These are phyloP conservation scores for Erpetoichthys calabaricus DNA, from an alignment of 2,797 vertebrate species.

Conservation along the genomic window DNA sequence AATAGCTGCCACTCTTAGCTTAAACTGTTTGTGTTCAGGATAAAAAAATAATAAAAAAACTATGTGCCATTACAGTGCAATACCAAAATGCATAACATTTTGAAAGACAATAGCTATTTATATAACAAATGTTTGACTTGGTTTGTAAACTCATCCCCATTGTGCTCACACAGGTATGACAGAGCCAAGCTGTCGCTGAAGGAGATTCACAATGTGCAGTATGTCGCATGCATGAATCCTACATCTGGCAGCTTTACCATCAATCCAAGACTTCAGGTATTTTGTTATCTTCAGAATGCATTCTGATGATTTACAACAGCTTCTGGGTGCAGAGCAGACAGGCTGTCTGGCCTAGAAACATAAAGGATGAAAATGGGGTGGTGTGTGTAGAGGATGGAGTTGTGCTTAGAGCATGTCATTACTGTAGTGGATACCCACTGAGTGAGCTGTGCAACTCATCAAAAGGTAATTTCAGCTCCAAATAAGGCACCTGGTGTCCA, in stretches of 20 bases:
- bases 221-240: constrained; percentile 91
- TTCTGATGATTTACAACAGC: constrained; percentile 3
- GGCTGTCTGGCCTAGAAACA: not conserved
- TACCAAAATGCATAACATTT: no score
- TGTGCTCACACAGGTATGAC: constrained; percentile 66
- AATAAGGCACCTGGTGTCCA: constrained; percentile 3
- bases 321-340: constrained; percentile 1
- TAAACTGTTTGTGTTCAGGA: no score
- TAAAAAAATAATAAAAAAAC: no score
- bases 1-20: no score
- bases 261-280: constrained; percentile 87
- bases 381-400: no score
- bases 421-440: not conserved
- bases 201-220: constrained; percentile 80
- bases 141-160: constrained; percentile 9
- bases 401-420: not conserved
- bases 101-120: not conserved
- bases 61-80: no score
- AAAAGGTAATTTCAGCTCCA: constrained; percentile 3
- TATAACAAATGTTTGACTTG: constrained; percentile 7
- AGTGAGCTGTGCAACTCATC: not conserved
- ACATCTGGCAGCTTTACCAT: constrained; percentile 86
- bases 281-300: not conserved
- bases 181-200: constrained; percentile 76
- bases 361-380: no score